Evolutionary conservation across 2,888 invertebrate species (phyloP).

Genomic region (Agonum fuliginosum): DNA sequence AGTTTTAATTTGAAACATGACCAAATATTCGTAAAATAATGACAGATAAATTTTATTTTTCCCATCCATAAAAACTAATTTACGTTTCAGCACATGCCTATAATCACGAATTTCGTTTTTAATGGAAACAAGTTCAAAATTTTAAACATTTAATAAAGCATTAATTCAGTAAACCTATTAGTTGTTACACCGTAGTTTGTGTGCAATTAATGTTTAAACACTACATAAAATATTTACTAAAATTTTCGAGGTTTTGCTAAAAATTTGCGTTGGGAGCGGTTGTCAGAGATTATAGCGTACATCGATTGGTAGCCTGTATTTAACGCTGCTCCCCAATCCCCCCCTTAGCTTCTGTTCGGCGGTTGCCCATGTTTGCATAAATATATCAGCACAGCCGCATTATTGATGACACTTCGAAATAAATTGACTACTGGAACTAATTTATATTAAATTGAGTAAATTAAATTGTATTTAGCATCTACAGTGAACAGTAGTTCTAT

Average conservation of each 20-base stretch:
- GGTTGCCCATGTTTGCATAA: slow-evolving; percentile 38
- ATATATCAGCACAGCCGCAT: slow-evolving; percentile 46
- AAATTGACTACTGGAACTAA: slow-evolving; percentile 57
- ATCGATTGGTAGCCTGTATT: slow-evolving; percentile 33
- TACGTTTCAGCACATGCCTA: too few relatives aligned
- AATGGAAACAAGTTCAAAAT: not conserved
- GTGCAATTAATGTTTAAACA: slow-evolving; percentile 22
- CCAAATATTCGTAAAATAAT: too few relatives aligned
- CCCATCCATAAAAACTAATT: too few relatives aligned
- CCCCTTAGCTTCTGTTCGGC: not conserved
- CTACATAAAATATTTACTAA: slow-evolving; percentile 26
- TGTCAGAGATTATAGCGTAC: slow-evolving; percentile 40
- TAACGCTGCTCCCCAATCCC: not conserved
- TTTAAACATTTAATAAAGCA: not conserved
- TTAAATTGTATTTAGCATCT: slow-evolving; percentile 56
- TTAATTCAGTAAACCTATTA: not conserved
- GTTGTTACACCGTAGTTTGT: slow-evolving; percentile 6
- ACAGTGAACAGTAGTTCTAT: slow-evolving; percentile 34
- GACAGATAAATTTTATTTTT: too few relatives aligned
- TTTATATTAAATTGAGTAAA: slow-evolving; percentile 58
- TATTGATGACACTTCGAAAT: slow-evolving; percentile 57
- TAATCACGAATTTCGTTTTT: too few relatives aligned
- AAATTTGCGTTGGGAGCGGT: not conserved
- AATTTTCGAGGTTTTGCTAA: slow-evolving; percentile 1
- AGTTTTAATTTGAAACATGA: too few relatives aligned